phyloP scores from a whole-genome alignment of 2,797 vertebrate genomes.

The Rhincodon typus region DNA sequence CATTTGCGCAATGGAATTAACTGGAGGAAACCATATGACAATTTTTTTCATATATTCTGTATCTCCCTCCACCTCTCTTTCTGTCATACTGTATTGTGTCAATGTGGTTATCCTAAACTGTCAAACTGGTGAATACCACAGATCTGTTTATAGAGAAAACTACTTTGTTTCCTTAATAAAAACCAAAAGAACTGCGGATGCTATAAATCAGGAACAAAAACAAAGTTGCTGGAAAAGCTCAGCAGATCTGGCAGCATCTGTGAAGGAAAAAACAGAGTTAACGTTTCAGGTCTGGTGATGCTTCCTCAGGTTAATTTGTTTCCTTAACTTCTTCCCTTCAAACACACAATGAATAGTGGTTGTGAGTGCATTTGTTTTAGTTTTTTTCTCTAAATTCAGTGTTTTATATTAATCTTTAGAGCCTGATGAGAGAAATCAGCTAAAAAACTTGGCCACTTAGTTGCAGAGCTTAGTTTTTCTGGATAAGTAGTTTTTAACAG shows the following conservation, averaged over 20 bases:
- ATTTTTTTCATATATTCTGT: too few relatives aligned
- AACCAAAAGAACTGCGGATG: too few relatives aligned
- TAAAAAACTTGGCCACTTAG: background rate
- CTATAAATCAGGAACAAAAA: too few relatives aligned
- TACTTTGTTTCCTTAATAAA: background rate
- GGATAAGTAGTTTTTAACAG: background rate
- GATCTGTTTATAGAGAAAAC: background rate
- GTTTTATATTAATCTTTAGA: background rate
- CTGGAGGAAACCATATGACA: background rate
- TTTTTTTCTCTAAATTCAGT: background rate
- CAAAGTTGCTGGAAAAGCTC: too few relatives aligned
- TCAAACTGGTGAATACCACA: background rate
- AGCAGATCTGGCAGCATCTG: too few relatives aligned
- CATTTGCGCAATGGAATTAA: background rate
- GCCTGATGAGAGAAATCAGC: background rate
- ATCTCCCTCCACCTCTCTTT: background rate
- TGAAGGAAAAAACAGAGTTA: too few relatives aligned
- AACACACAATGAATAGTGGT: background rate
- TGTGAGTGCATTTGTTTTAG: background rate
- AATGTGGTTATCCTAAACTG: background rate
- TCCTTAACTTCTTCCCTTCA: background rate
- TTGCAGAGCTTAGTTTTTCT: background rate
- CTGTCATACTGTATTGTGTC: background rate
- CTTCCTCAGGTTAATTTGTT: background rate
- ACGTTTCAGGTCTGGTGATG: too few relatives aligned